phyloP scores from a whole-genome alignment of 2,797 vertebrate species.

The Diplodus sargus region DNA sequence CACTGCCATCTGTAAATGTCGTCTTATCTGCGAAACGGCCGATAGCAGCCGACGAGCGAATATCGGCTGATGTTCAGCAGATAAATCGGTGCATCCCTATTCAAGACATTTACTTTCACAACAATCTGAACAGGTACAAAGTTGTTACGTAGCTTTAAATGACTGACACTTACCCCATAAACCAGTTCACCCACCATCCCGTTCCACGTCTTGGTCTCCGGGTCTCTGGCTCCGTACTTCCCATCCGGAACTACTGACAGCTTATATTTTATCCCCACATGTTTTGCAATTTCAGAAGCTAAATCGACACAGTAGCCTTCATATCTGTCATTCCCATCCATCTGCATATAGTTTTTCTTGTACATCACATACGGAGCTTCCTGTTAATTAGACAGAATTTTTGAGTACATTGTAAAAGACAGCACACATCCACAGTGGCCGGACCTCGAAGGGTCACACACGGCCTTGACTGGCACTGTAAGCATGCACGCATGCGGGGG shows the following conservation, averaged over 20 bases:
- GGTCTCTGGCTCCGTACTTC: conserved; percentile 97
- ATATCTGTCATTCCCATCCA: conserved; percentile 98
- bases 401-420: conserved; percentile 69
- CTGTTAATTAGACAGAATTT: conserved; percentile 89
- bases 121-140: neutral
- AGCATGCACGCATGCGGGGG: conserved; percentile 73
- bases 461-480: conserved; percentile 40
- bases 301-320: conserved; percentile 99
- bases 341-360: conserved; percentile 97
- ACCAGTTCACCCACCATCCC: conserved; percentile 99
- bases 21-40: too few species aligned
- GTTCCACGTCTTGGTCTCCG: conserved; percentile 99
- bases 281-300: conserved; percentile 99
- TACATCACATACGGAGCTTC: conserved; percentile 99
- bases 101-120: neutral
- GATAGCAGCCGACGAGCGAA: too few species aligned
- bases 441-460: conserved; percentile 57
- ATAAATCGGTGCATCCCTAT: neutral
- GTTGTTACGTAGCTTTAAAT: neutral
- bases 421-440: conserved; percentile 55
- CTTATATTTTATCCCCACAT: conserved; percentile 98
- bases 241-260: conserved; percentile 97
- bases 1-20: too few species aligned
- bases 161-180: conserved; percentile 94
- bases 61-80: too few species aligned